Percentiles rank a stretch among this genome's conserved stretches.
Evolutionary conservation across 2,797 vertebrate genomes (phyloP).

Genomic region (Acrossocheilus wenchowensis): DNA sequence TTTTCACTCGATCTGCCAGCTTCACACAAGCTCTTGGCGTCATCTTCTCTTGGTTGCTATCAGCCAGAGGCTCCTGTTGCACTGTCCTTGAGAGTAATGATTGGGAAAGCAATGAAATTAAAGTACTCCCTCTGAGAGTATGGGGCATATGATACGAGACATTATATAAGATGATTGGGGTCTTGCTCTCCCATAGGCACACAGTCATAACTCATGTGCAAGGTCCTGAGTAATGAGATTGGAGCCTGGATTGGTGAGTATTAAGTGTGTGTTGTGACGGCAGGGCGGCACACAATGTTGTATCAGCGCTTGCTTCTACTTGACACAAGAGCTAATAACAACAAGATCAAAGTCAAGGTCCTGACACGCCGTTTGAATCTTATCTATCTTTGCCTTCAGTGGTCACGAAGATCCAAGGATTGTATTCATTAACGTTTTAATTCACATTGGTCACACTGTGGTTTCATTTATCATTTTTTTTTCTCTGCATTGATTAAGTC

Average conservation of each 20-base stretch:
- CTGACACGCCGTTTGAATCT: neutral
- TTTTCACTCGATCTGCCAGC: conserved; percentile 6
- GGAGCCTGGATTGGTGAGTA: conserved; percentile 9
- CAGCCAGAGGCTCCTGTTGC: conserved; percentile 36
- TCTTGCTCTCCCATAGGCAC: conserved; percentile 35
- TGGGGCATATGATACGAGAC: conserved; percentile 47
- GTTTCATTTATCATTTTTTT: conserved; percentile 53
- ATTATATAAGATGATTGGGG: conserved; percentile 45
- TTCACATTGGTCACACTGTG: conserved; percentile 63
- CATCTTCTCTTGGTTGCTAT: neutral
- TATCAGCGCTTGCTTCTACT: conserved; percentile 19
- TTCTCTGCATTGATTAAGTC: conserved; percentile 69
- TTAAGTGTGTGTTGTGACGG: conserved; percentile 20
- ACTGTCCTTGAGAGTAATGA: conserved; percentile 52
- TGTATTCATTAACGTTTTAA: conserved; percentile 11
- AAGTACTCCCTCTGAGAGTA: conserved; percentile 57
- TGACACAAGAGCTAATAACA: conserved; percentile 28
- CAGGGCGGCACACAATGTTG: neutral
- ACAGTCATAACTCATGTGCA: conserved; percentile 38
- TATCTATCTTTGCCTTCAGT: conserved; percentile 6
- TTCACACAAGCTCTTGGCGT: conserved; percentile 2
- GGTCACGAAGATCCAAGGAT: conserved; percentile 12
- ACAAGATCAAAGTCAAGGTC: conserved; percentile 48
- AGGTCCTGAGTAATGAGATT: conserved; percentile 44
- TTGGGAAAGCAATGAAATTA: conserved; percentile 55